phyloP scores from a whole-genome alignment of 2,888 invertebrate species.

The Pandemis corylana region DNA sequence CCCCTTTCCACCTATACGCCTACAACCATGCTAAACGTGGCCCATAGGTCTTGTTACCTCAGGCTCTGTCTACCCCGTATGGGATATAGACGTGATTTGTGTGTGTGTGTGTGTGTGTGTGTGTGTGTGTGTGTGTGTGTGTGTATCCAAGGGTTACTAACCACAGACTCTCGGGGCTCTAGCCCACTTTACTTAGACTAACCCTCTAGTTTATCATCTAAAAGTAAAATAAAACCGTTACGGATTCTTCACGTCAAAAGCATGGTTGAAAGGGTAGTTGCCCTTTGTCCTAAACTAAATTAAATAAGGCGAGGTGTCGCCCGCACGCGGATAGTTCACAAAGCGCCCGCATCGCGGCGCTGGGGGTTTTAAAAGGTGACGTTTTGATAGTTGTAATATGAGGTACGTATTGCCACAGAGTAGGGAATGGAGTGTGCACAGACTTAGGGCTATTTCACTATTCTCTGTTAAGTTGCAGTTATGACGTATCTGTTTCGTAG shows the following conservation, averaged over 20 bases:
- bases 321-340: constrained; percentile 61
- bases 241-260: constrained; percentile 26
- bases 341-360: constrained; percentile 54
- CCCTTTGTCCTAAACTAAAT: constrained; percentile 64
- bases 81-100: too few relatives aligned
- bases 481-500: not conserved
- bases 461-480: too few relatives aligned
- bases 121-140: too few relatives aligned
- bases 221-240: constrained; percentile 34
- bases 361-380: constrained; percentile 42
- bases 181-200: not conserved
- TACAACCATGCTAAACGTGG: too few relatives aligned
- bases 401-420: not conserved
- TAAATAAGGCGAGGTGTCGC: constrained; percentile 80
- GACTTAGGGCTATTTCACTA: not conserved
- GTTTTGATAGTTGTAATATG: constrained; percentile 20
- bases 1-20: too few relatives aligned
- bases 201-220: not conserved
- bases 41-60: too few relatives aligned
- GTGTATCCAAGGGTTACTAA: too few relatives aligned
- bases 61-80: too few relatives aligned
- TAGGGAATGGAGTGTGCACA: not conserved
- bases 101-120: too few relatives aligned
- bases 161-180: not conserved
- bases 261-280: constrained; percentile 27